These are phyloP conservation scores for Psettodes erumei DNA, from an alignment of 2,113 vertebrate genomes.

Conservation along the genomic window DNA sequence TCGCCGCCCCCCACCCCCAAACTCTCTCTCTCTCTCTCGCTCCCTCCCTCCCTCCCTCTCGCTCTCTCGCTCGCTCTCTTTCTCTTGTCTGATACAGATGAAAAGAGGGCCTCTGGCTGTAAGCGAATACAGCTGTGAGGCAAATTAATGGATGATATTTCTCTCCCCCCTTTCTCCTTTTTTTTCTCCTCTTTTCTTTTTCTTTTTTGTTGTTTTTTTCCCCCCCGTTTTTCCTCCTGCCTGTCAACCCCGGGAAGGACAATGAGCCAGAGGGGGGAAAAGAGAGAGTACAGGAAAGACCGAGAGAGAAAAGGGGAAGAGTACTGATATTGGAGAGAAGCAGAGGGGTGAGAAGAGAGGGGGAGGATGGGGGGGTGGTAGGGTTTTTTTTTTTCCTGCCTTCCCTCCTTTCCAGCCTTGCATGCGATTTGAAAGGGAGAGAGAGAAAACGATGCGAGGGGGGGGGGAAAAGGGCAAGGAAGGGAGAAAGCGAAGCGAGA, in stretches of 20 bases:
- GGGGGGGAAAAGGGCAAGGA: constrained; percentile 55
- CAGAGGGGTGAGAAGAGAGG: not conserved
- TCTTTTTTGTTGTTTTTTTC: constrained; percentile 50
- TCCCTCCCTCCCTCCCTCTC: constrained; percentile 8
- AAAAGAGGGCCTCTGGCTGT: constrained; percentile 81
- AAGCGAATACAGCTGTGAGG: constrained; percentile 85
- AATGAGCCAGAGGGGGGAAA: constrained; percentile 44
- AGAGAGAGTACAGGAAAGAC: constrained; percentile 37
- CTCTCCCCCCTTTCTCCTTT: constrained; percentile 39
- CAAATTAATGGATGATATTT: constrained; percentile 85
- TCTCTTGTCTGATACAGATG: constrained; percentile 69
- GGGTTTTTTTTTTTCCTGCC: constrained; percentile 49
- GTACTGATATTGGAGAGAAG: constrained; percentile 45
- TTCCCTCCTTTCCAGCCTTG: constrained; percentile 67
- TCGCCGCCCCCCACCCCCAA: constrained; percentile 14
- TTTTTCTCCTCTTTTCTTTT: constrained; percentile 36
- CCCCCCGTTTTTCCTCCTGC: constrained; percentile 47
- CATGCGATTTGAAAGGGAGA: constrained; percentile 68
- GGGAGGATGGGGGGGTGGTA: not conserved
- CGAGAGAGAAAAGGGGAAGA: constrained; percentile 65
- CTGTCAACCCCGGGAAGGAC: constrained; percentile 53
- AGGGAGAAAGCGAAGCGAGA: constrained; percentile 70
- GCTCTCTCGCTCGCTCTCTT: constrained; percentile 28
- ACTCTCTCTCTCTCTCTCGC: constrained; percentile 20
- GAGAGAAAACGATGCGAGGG: constrained; percentile 68